Conservation (phyloP, 2,113 vertebrate genomes). For the Rhipidura dahli region DNA sequence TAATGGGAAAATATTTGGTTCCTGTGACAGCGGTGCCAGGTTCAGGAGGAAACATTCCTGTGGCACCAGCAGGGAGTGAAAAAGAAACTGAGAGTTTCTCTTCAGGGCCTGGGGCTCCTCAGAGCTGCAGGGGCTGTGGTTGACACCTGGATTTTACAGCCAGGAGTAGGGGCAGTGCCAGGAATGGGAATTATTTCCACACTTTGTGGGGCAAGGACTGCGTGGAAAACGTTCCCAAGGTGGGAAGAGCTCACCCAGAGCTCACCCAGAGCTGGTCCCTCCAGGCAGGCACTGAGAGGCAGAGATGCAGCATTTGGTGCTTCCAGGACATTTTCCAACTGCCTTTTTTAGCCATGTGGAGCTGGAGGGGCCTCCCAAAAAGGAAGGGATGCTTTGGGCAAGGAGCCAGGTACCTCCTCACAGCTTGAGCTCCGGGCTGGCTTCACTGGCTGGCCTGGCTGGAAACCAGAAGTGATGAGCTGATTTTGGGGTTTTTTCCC, state of each 20-base stretch:
- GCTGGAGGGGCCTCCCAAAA: constrained; percentile 23
- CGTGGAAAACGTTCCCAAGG: not conserved
- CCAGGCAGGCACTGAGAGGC: not conserved
- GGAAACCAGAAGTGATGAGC: not conserved
- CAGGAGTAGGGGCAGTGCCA: fast-evolving
- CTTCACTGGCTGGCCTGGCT: not conserved
- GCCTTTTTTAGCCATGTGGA: constrained; percentile 42
- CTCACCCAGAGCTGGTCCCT: not conserved
- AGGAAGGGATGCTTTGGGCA: not conserved
- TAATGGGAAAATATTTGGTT: not conserved
- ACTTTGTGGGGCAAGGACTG: fast-evolving
- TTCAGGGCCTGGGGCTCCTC: not conserved
- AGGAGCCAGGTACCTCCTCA: constrained; percentile 15
- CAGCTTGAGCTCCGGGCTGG: not conserved
- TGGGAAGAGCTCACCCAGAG: not conserved
- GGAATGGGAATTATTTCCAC: fast-evolving
- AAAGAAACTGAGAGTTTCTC: not conserved
- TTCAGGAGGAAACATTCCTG: not conserved
- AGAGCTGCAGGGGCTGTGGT: not conserved
- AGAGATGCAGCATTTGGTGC: not conserved
- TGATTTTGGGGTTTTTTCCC: not conserved
- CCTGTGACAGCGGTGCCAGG: not conserved
- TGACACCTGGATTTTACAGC: not conserved
- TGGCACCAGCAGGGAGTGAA: not conserved
- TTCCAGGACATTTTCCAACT: not conserved